A percentile compares a stretch with the other conserved stretches of the same genome.
Evolutionary conservation across 1,140 invertebrate genomes (phyloP).

Genomic region (Intoshia linei): DNA sequence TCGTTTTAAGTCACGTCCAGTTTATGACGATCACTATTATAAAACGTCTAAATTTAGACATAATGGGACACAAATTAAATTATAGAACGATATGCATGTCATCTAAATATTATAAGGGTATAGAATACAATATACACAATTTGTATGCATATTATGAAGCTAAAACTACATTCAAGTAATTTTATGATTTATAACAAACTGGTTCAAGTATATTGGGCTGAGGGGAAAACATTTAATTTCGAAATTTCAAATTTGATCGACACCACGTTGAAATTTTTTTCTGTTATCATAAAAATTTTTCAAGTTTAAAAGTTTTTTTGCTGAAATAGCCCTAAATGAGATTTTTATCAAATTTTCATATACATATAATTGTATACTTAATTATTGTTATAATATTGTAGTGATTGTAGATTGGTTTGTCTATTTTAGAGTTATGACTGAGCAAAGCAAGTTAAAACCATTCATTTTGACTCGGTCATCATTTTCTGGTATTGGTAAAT

Average conservation of each 20-base stretch:
- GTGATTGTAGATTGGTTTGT: neutral
- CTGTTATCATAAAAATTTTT: neutral
- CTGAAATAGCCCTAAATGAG: neutral
- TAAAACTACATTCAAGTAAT: constrained; percentile 35
- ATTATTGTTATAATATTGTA: neutral
- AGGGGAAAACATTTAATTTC: no score
- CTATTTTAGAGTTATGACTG: constrained; percentile 30
- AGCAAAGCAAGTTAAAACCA: constrained; percentile 26
- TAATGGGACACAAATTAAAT: no score
- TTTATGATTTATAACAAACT: no score
- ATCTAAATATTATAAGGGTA: no score
- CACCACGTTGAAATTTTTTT: neutral
- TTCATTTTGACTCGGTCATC: constrained; percentile 49
- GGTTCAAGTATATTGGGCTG: no score
- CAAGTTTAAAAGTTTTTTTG: neutral
- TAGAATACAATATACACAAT: constrained; percentile 32
- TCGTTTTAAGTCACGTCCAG: no score
- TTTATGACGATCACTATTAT: no score
- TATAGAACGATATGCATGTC: no score
- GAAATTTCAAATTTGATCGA: neutral
- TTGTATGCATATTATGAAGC: constrained; percentile 37
- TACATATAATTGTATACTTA: neutral
- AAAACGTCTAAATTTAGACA: no score
- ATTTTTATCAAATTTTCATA: neutral
- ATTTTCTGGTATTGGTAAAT: constrained; percentile 41